phyloP scores from a whole-genome alignment of 2,888 invertebrate species.

The Teinopalpus imperialis region DNA sequence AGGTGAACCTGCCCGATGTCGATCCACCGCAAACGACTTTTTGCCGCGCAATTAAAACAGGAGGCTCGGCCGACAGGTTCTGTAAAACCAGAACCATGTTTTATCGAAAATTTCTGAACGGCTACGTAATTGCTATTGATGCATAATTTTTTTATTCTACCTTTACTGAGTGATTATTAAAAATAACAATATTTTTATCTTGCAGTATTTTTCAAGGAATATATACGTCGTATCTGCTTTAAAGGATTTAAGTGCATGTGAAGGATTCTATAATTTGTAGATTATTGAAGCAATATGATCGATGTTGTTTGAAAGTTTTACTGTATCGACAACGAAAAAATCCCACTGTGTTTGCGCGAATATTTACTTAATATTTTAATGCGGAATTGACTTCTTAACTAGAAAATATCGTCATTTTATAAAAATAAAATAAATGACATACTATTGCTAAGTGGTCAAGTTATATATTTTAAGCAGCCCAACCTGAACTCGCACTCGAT shows the following conservation, averaged over 20 bases:
- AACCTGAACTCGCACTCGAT: too few species aligned
- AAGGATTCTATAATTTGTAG: constrained; percentile 8
- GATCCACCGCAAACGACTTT: constrained; percentile 22
- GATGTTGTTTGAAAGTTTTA: too few species aligned
- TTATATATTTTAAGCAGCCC: too few species aligned
- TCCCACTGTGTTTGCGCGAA: too few species aligned
- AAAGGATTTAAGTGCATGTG: constrained; percentile 1
- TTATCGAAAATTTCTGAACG: constrained; percentile 16
- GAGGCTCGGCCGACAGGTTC: constrained; percentile 25
- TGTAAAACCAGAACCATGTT: constrained; percentile 14
- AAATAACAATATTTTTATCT: constrained; percentile 1
- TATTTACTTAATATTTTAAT: too few species aligned
- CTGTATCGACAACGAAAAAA: background rate
- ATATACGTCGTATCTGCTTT: background rate
- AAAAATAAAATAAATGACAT: too few species aligned
- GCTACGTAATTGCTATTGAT: constrained; percentile 17
- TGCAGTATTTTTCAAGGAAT: background rate
- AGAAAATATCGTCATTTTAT: too few species aligned
- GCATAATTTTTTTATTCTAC: background rate
- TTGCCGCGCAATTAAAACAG: constrained; percentile 25
- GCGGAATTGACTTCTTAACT: too few species aligned
- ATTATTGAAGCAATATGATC: too few species aligned
- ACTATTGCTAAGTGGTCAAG: too few species aligned
- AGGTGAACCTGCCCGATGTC: constrained; percentile 4
- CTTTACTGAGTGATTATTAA: constrained; percentile 2